Conservation (phyloP, 2,888 invertebrate species). For the Zeuzera pyrina region DNA sequence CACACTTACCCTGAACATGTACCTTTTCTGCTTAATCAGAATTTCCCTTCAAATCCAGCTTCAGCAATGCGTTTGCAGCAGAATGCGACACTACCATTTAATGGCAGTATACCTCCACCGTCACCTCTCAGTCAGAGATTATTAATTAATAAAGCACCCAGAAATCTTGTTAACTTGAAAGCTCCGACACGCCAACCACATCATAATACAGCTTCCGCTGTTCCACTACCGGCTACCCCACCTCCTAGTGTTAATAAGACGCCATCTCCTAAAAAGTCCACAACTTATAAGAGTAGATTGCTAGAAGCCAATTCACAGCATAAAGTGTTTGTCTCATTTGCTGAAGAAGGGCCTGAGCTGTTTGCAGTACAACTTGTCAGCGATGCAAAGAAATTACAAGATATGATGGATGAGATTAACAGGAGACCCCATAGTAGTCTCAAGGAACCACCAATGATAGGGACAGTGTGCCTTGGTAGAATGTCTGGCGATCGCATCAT, state of each 20-base stretch:
- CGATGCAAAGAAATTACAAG: conserved; percentile 72
- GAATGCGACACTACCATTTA: conserved; percentile 41
- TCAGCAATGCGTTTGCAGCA: conserved; percentile 57
- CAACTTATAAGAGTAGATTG: conserved; percentile 68
- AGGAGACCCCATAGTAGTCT: conserved; percentile 74
- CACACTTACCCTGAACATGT: conserved; percentile 48
- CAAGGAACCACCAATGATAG: conserved; percentile 79
- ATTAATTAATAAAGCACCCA: conserved; percentile 40
- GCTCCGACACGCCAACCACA: conserved; percentile 50
- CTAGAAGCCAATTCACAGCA: conserved; percentile 69
- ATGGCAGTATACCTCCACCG: conserved; percentile 37
- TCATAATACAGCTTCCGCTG: conserved; percentile 17
- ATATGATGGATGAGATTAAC: conserved; percentile 83
- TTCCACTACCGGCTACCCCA: conserved; percentile 16
- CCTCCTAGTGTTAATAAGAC: conserved; percentile 26
- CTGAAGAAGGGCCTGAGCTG: conserved; percentile 84
- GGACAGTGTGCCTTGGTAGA: conserved; percentile 83
- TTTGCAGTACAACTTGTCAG: conserved; percentile 83
- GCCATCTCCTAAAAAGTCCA: conserved; percentile 49
- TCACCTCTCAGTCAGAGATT: conserved; percentile 49
- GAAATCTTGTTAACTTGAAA: conserved; percentile 44
- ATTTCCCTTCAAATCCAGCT: conserved; percentile 58
- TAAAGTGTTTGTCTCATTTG: conserved; percentile 81
- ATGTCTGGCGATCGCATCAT: conserved; percentile 79
- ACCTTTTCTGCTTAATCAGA: conserved; percentile 55